Evolutionary conservation across 1,140 invertebrate genomes (phyloP), one percentile per base, ranked within the genome.

Genomic region (Nomia melanderi): DNA sequence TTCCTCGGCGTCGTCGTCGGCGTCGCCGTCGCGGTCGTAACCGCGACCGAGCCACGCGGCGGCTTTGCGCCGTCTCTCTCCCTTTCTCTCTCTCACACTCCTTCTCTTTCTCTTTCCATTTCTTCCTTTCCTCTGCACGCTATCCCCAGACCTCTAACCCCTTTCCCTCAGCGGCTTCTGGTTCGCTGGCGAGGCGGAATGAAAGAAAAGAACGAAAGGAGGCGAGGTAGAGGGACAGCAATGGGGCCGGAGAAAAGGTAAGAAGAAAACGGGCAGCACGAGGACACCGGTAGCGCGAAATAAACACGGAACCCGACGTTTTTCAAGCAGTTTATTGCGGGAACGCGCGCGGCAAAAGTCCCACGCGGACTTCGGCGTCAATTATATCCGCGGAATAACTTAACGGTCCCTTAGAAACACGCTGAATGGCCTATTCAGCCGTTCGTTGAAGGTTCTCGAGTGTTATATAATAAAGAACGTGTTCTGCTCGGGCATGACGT

Each of bases 341-440:
- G 73, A 79, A 36, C 70, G 73, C 72, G 67, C 62, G 82, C 78
- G 63, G 87, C 86, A 84, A 87, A 74, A 88, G 88, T 91, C 90
- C 86, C 90, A 87, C 86, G 88, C 89, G 87, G 85, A 84, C 88
- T 91, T 89, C 86, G 88, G 84, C 88, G 89, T 92, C 91, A 91
- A 92, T 91, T 92, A 92, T 92, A 91, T 91, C 89, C 90, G 86
- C 87, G 89, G 90, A 92, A 91, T 92, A 92, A 90, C 87, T 92
- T 90, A 91, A 92, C 90, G 90, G 91, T 91, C 90, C 91, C 91
- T 90, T 91, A 89, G 88, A 91, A 92, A 91, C 83, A 17, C 83
- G 85, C 81, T 92, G 90, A 92, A 92, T 92, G 87, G 90, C 87
- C 91, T 92, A 92, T 92, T 92, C 90, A 92, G 86, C 77, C 86